Evolutionary conservation across 2,113 vertebrate species (phyloP).

Genomic region (Plestiodon gilberti): DNA sequence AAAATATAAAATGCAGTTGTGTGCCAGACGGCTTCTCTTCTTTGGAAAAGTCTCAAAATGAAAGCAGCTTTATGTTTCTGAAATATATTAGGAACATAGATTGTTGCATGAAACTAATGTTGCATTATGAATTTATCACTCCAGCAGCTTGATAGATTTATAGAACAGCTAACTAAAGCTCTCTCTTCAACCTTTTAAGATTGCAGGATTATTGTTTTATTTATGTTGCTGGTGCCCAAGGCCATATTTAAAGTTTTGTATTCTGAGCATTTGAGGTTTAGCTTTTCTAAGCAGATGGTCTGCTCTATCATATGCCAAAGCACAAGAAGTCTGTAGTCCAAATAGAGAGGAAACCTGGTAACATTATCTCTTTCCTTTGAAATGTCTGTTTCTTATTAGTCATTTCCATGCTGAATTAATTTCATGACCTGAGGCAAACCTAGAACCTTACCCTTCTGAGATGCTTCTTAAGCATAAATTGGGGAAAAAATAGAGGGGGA

Average conservation of each 20-base stretch:
- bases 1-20: slow-evolving; percentile 29
- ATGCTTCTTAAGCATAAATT: slow-evolving; percentile 54
- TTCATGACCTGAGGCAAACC: slow-evolving; percentile 65
- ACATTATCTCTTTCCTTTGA: slow-evolving; percentile 47
- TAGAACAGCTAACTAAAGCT: not conserved
- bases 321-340: slow-evolving; percentile 10
- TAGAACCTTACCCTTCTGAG: slow-evolving; percentile 52
- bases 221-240: not conserved
- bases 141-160: slow-evolving; percentile 6
- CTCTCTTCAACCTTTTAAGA: slow-evolving; percentile 23
- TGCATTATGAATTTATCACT: slow-evolving; percentile 18
- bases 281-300: slow-evolving; percentile 11
- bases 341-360: slow-evolving; percentile 14
- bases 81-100: slow-evolving; percentile 19
- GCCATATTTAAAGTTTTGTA: slow-evolving; percentile 32
- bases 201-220: slow-evolving; percentile 22
- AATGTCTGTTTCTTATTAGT: slow-evolving; percentile 60
- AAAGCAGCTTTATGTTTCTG: not conserved
- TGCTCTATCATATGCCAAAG: slow-evolving; percentile 12
- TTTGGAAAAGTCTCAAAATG: not conserved
- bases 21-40: slow-evolving; percentile 18
- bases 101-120: slow-evolving; percentile 36
- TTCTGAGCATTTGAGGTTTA: slow-evolving; percentile 27
- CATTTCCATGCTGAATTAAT: slow-evolving; percentile 63
- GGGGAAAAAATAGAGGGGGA: slow-evolving; percentile 10